These are phyloP conservation scores for Leptinotarsa juncta DNA, from an alignment of 2,888 invertebrate genomes.

Conservation along the genomic window DNA sequence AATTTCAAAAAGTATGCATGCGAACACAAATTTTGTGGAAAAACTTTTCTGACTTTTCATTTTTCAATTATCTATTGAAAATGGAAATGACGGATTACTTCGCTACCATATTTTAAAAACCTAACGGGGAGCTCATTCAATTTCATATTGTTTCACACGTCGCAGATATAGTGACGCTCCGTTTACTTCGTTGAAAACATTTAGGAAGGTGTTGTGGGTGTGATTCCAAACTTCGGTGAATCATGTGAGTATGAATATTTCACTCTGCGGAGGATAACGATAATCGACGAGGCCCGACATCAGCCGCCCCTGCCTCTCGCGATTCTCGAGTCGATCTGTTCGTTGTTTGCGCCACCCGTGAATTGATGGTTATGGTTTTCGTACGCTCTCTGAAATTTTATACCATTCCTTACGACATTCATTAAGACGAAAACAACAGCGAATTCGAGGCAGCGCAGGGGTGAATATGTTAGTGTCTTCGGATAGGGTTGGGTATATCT, in stretches of 20 bases:
- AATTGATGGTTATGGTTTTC: constrained; percentile 52
- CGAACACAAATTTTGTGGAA: too few species aligned
- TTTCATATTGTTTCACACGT: too few species aligned
- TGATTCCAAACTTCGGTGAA: background rate
- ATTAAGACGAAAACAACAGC: constrained; percentile 46
- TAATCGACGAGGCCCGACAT: background rate
- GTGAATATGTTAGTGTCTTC: constrained; percentile 15
- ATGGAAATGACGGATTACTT: too few species aligned
- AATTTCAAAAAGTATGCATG: too few species aligned
- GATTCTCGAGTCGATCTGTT: constrained; percentile 26
- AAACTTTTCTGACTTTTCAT: too few species aligned
- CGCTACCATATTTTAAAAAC: too few species aligned
- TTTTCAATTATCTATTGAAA: too few species aligned
- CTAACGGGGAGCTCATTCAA: too few species aligned
- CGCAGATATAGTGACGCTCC: too few species aligned
- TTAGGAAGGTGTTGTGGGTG: background rate
- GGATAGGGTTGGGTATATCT: constrained; percentile 15
- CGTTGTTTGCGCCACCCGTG: constrained; percentile 25
- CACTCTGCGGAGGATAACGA: too few species aligned
- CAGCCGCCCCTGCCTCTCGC: constrained; percentile 18
- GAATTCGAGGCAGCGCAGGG: background rate
- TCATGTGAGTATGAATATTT: background rate
- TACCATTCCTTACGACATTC: constrained; percentile 44
- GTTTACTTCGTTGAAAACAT: too few species aligned
- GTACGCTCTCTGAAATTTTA: constrained; percentile 49